Evolutionary conservation across 2,113 vertebrate species (phyloP).

Genomic region (Tricholaema leucomelas): DNA sequence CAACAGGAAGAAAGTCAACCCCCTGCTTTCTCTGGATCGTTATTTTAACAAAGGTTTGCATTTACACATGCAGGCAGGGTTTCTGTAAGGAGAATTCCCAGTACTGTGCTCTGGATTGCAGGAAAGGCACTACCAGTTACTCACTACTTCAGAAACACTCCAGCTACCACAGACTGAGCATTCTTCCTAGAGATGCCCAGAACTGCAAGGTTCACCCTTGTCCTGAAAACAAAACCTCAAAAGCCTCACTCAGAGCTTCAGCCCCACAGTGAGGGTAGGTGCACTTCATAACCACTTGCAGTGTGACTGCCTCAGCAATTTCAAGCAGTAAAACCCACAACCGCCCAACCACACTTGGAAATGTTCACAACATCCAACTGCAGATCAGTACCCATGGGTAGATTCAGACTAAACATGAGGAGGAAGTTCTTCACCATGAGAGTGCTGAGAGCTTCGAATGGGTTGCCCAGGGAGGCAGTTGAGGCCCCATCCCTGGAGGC

Average conservation of each 20-base stretch:
- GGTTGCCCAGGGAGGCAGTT: too few species aligned
- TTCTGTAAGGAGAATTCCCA: background rate
- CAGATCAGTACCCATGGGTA: too few species aligned
- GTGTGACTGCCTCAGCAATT: background rate
- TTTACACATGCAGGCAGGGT: accelerated
- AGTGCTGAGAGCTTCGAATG: too few species aligned
- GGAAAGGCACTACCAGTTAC: background rate
- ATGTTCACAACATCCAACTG: background rate
- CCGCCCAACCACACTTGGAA: background rate
- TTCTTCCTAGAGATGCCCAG: background rate
- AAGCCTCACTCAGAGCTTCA: background rate
- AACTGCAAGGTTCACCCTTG: background rate
- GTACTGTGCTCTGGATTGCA: background rate
- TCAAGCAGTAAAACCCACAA: accelerated
- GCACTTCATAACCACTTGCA: background rate
- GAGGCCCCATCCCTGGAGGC: too few species aligned
- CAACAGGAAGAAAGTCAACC: background rate
- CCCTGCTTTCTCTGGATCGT: background rate
- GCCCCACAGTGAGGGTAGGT: background rate
- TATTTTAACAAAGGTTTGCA: background rate
- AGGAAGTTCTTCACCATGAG: too few species aligned
- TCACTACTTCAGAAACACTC: background rate
- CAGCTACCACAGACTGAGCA: background rate
- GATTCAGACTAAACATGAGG: too few species aligned
- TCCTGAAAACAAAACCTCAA: background rate